phyloP scores from a whole-genome alignment of 2,113 vertebrate genomes.

The Lethenteron reissneri region DNA sequence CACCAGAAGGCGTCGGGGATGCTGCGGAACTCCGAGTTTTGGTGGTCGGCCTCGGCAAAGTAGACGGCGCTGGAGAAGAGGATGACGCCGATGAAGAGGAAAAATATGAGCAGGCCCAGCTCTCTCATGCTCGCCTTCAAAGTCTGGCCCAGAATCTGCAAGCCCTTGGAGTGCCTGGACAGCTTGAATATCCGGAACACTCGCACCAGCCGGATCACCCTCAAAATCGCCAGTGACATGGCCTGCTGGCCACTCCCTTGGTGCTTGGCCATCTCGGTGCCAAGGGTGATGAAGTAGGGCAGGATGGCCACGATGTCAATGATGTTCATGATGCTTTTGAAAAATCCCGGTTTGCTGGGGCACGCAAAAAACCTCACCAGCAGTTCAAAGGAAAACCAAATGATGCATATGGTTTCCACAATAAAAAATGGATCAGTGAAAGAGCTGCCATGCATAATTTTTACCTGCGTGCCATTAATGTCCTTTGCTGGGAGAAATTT shows the following conservation, averaged over 20 bases:
- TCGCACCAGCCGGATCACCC: slow-evolving; percentile 53
- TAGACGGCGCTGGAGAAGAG: slow-evolving; percentile 4
- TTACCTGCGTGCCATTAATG: slow-evolving; percentile 13
- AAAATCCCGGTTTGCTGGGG: slow-evolving; percentile 51
- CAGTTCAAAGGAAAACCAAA: slow-evolving; percentile 71
- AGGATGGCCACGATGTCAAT: slow-evolving; percentile 74
- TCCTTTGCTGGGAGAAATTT: slow-evolving; percentile 24
- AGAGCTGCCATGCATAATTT: slow-evolving; percentile 14
- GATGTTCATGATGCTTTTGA: slow-evolving; percentile 74
- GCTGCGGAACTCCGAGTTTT: slow-evolving; percentile 3
- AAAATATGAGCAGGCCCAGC: slow-evolving; percentile 4
- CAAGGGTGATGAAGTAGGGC: slow-evolving; percentile 59
- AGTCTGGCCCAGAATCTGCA: slow-evolving; percentile 5
- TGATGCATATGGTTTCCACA: slow-evolving; percentile 64
- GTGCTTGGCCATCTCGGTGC: slow-evolving; percentile 48
- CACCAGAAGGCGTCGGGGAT: slow-evolving; percentile 5
- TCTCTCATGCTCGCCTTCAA: slow-evolving; percentile 2
- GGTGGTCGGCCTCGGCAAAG: slow-evolving; percentile 5
- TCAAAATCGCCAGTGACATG: slow-evolving; percentile 52
- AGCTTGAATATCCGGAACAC: slow-evolving; percentile 18
- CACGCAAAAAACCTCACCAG: slow-evolving; percentile 35
- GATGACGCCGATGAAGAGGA: slow-evolving; percentile 3
- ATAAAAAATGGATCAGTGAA: slow-evolving; percentile 63
- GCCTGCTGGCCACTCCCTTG: slow-evolving; percentile 34
- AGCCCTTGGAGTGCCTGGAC: slow-evolving; percentile 5